Evolutionary conservation across 1,140 invertebrate species (phyloP), one percentile per base, ranked within the genome.

Genomic region (Akabosia matsudoensis): DNA sequence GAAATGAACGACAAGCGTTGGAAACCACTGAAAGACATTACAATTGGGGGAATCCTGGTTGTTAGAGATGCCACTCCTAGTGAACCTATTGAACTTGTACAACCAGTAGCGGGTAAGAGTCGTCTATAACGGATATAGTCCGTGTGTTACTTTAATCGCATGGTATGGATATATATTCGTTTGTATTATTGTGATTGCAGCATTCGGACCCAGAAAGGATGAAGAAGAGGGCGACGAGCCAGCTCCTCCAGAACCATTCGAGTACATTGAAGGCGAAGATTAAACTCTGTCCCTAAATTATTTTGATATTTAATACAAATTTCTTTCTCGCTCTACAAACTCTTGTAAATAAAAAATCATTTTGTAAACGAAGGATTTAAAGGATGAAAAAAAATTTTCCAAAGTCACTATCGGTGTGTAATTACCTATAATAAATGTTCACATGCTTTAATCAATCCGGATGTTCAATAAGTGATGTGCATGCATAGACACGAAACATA

Each of bases 11-110:
- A 98, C 51, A 7, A 90, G 90, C 56, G 90, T 22, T 99, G 96
- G 83, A 87, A 86, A 24, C 91, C 96, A 0, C 85, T 98, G 28
- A 99, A 99, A 84, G 96, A 97, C 83, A 87, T 97, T 13, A 90
- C 90, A 16, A 95, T 96, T 83, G 97, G 97, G 33, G 97, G 97
- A 24, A 98, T 99, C 80, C 92, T 98, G 30, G 96, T 99, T 88
- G 89, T 99, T 79, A 90, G 95, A 83, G 92, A 93, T 83, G 89
- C 89, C 67, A 92, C 93, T 74, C 90, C 91, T 16, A 90, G 89
- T 0, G 93, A 96, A 83, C 90, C 92, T 79, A 88, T 90, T 77
- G 92, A 96, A 79, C 88, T 98, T 28, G 96, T 99, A 1, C 96
- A 98, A 85, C 93, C 95, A 16, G 94, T 98, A 14, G 92, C 92